Evolutionary conservation across 2,888 invertebrate species (phyloP).

Genomic region (Oconnorella tubifera): DNA sequence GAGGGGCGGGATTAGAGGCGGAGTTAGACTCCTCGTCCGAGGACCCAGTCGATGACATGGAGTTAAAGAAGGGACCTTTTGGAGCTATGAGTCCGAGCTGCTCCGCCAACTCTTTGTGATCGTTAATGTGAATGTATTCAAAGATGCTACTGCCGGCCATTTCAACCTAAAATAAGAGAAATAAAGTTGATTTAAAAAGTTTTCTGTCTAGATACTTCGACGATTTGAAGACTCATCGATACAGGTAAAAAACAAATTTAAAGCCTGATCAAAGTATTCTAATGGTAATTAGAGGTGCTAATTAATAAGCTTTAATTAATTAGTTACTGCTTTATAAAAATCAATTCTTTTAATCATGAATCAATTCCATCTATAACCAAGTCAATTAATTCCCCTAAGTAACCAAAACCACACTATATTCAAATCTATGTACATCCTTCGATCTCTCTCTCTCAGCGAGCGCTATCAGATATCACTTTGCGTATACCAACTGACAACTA

Average conservation of each 20-base stretch:
- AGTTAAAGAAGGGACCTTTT: constrained; percentile 19
- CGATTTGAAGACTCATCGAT: too few species aligned
- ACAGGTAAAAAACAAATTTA: too few species aligned
- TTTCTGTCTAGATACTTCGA: too few species aligned
- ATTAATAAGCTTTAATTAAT: too few species aligned
- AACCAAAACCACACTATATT: too few species aligned
- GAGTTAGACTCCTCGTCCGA: constrained; percentile 56
- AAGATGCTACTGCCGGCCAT: constrained; percentile 99
- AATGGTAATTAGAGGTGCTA: not conserved
- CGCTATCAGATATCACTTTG: constrained; percentile 8
- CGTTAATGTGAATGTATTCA: constrained; percentile 93
- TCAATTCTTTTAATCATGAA: not conserved
- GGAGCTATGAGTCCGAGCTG: constrained; percentile 71
- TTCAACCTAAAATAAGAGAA: constrained; percentile 92
- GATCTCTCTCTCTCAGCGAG: not conserved
- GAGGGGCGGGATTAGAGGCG: constrained; percentile 63
- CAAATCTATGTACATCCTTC: too few species aligned
- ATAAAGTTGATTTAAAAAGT: too few species aligned
- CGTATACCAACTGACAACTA: not conserved
- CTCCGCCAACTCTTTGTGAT: constrained; percentile 92
- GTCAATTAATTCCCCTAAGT: too few species aligned
- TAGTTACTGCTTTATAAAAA: too few species aligned
- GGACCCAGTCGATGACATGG: constrained; percentile 14
- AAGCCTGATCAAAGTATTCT: too few species aligned
- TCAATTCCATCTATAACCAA: not conserved